These are phyloP conservation scores for Elegia similella DNA, from an alignment of 2,888 invertebrate species.

Conservation along the genomic window DNA sequence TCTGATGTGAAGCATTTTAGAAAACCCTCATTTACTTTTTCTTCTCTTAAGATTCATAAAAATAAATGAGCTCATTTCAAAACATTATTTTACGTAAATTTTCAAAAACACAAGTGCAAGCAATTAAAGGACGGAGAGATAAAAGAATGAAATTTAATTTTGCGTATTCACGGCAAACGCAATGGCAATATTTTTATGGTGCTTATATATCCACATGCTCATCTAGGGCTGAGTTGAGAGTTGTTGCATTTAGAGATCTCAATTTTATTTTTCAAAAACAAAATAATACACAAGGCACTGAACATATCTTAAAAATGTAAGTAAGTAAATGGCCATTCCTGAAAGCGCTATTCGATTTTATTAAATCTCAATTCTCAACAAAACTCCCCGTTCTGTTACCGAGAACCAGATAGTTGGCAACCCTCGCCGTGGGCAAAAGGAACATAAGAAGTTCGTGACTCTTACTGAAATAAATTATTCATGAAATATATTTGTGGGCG, in stretches of 20 bases:
- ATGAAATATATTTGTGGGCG: conserved; percentile 18
- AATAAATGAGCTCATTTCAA: too few relatives aligned
- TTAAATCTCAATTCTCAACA: not conserved
- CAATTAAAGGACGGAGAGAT: not conserved
- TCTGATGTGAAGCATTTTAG: too few relatives aligned
- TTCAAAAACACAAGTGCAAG: not conserved
- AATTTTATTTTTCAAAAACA: too few relatives aligned
- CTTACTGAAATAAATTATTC: conserved; percentile 14
- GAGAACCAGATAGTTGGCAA: conserved; percentile 1
- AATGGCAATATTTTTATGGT: not conserved
- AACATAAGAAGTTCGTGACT: conserved; percentile 8
- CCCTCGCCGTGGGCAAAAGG: not conserved
- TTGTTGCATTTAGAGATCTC: too few relatives aligned
- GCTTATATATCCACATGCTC: not conserved
- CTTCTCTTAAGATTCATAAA: too few relatives aligned
- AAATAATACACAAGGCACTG: too few relatives aligned
- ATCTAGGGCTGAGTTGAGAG: too few relatives aligned
- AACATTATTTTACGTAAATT: too few relatives aligned
- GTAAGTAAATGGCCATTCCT: too few relatives aligned
- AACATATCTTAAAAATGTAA: too few relatives aligned
- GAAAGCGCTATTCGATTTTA: too few relatives aligned
- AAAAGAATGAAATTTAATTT: not conserved
- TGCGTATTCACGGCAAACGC: not conserved
- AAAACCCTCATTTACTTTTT: too few relatives aligned
- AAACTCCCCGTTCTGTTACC: not conserved